Evolutionary conservation across 2,113 vertebrate species (phyloP).

Genomic region (Xenopus tropicalis): UCB_Xtro_10.0 CM004447.2:112026501-112027000

Average conservation of each 20-base stretch:
- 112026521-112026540: constrained; percentile 61
- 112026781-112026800: constrained; percentile 52
- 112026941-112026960: constrained; percentile 59
- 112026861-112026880: constrained; percentile 47
- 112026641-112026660: constrained; percentile 51
- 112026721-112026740: constrained; percentile 56
- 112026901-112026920: constrained; percentile 35
- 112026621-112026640: constrained; percentile 55
- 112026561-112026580: constrained; percentile 64
- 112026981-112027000: constrained; percentile 68
- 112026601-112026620: background rate
- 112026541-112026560: constrained; percentile 73
- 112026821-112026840: constrained; percentile 61
- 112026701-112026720: constrained; percentile 48
- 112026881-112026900: constrained; percentile 45
- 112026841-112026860: constrained; percentile 62
- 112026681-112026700: constrained; percentile 53
- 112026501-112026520: constrained; percentile 61
- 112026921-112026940: constrained; percentile 65
- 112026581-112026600: constrained; percentile 57
- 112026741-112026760: constrained; percentile 57
- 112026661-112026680: constrained; percentile 53
- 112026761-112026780: constrained; percentile 60
- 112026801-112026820: constrained; percentile 41
- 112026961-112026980: constrained; percentile 64